phyloP scores from a whole-genome alignment of 2,113 vertebrate species.

The Dryoscopus gambensis region DNA sequence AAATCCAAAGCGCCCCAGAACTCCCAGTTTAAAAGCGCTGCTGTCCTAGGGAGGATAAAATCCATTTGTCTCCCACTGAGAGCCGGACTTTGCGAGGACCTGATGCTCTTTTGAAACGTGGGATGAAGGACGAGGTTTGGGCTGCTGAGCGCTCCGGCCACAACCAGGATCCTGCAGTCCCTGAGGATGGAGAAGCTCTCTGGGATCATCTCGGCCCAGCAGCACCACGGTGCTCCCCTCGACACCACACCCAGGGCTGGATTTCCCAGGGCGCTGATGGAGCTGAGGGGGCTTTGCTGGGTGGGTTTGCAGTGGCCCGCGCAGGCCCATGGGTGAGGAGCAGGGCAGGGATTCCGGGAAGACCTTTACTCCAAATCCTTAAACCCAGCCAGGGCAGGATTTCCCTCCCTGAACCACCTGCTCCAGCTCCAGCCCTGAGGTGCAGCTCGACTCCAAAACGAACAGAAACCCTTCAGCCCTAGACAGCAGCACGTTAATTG shows the following conservation, averaged over 20 bases:
- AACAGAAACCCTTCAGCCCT: neutral
- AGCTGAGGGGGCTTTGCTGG: neutral
- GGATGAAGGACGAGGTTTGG: neutral
- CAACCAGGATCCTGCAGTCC: rapidly evolving
- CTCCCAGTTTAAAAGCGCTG: neutral
- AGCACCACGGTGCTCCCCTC: rapidly evolving
- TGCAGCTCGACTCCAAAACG: neutral
- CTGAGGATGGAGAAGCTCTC: rapidly evolving
- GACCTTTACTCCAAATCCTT: neutral
- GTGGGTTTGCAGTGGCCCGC: rapidly evolving
- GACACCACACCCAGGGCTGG: rapidly evolving
- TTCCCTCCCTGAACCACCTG: neutral
- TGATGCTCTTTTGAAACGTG: rapidly evolving
- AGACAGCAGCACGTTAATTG: neutral
- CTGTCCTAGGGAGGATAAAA: neutral
- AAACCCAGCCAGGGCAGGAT: neutral
- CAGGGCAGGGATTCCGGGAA: neutral
- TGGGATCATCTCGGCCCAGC: neutral
- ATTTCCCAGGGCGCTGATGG: rapidly evolving
- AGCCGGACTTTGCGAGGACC: neutral
- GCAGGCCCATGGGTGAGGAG: rapidly evolving
- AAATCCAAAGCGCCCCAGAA: neutral
- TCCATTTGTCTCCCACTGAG: neutral
- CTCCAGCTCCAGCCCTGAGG: neutral
- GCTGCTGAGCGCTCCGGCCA: neutral